These are phyloP conservation scores for Oryzias javanicus DNA, from an alignment of 2,113 vertebrate genomes.

Conservation along the genomic window DNA sequence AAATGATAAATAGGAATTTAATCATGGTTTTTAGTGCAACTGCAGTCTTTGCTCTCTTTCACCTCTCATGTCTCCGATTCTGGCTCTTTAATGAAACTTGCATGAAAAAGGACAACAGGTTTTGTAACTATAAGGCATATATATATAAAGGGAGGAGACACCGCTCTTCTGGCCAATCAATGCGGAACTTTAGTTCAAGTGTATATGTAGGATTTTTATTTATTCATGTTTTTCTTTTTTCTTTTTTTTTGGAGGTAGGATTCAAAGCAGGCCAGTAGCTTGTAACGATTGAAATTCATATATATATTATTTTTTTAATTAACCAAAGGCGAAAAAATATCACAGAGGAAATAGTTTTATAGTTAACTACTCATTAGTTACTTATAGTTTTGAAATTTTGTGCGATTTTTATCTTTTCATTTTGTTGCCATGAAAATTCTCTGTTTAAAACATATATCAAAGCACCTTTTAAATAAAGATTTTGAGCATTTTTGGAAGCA, in stretches of 20 bases:
- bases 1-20: slow-evolving; percentile 3
- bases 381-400: no score
- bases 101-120: slow-evolving; percentile 38
- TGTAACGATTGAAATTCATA: background rate
- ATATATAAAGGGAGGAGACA: slow-evolving; percentile 53
- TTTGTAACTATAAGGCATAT: slow-evolving; percentile 18
- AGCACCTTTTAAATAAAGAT: no score
- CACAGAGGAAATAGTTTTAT: no score
- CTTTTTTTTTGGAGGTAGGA: background rate
- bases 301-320: background rate
- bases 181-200: slow-evolving; percentile 1
- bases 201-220: slow-evolving; percentile 9
- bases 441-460: no score
- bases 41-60: background rate
- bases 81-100: slow-evolving; percentile 1
- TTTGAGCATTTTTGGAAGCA: no score
- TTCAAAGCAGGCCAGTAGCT: background rate
- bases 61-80: slow-evolving; percentile 1
- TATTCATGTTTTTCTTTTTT: background rate
- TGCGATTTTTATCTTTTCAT: no score
- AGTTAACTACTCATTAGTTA: no score
- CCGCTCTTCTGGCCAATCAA: slow-evolving; percentile 41
- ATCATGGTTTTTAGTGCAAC: slow-evolving; percentile 1
- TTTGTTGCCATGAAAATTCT: no score
- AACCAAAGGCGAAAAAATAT: no score